A percentile compares a stretch with the other conserved stretches of the same genome.
Conservation (phyloP, 1,140 invertebrate genomes). For the Chrysoperla carnea region DNA sequence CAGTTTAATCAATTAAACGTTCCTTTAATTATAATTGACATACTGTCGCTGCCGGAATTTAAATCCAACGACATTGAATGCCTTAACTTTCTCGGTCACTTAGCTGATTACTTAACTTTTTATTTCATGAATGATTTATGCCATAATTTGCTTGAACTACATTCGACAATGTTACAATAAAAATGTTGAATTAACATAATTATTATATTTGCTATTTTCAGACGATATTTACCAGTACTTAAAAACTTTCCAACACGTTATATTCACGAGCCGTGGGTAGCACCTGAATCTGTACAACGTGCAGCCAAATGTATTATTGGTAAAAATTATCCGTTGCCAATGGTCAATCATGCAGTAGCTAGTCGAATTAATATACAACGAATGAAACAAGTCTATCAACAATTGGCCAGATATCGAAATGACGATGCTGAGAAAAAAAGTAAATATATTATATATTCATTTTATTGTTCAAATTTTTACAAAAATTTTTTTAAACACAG, state of each 20-base stretch:
- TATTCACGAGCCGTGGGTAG: conserved; percentile 81
- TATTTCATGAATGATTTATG: no score
- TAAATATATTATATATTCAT: not conserved
- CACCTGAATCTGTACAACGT: conserved; percentile 57
- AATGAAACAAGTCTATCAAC: conserved; percentile 76
- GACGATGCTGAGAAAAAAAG: conserved; percentile 9
- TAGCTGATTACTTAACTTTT: no score
- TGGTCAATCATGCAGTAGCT: conserved; percentile 63
- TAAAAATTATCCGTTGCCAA: conserved; percentile 69
- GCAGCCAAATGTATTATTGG: conserved; percentile 70
- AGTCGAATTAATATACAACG: conserved; percentile 65
- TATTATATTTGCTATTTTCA: conserved; percentile 18
- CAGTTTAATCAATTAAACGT: no score
- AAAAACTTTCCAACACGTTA: conserved; percentile 71
- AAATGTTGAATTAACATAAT: conserved; percentile 1
- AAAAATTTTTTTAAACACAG: conserved; percentile 1
- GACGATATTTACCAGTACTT: conserved; percentile 62
- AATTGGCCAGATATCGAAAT: conserved; percentile 44
- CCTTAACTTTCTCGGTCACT: no score
- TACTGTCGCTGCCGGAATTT: no score
- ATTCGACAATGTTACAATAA: no score
- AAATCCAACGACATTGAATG: no score
- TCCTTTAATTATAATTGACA: no score
- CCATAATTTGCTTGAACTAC: no score
- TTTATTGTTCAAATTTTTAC: conserved; percentile 2